A percentile compares a stretch with the other conserved stretches of the same genome.
These are phyloP conservation scores for Hypomesus transpacificus DNA, from an alignment of 2,113 vertebrate genomes.

Conservation along the genomic window DNA sequence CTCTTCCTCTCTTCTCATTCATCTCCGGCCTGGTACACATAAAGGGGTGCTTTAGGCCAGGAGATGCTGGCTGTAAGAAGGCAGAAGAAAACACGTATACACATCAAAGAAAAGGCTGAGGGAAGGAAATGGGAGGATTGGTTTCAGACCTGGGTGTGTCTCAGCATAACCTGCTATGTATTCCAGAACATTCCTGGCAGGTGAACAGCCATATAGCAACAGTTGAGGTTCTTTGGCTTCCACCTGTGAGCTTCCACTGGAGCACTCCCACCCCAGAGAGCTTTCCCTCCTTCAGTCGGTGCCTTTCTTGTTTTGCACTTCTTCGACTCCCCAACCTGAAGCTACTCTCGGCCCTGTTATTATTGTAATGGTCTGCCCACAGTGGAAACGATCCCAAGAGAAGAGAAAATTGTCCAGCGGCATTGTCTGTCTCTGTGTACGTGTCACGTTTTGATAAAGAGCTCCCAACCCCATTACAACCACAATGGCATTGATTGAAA, in stretches of 20 bases:
- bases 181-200: background rate
- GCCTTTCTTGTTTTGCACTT: background rate
- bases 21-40: background rate
- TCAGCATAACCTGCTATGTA: background rate
- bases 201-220: background rate
- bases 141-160: background rate
- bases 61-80: background rate
- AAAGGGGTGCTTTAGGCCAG: too few species aligned
- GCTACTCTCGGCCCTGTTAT: background rate
- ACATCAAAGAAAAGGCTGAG: background rate
- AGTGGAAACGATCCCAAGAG: background rate
- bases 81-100: too few species aligned
- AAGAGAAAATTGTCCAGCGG: slow-evolving; percentile 8
- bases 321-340: background rate
- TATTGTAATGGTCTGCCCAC: slow-evolving; percentile 1
- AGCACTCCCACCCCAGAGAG: background rate
- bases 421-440: slow-evolving; percentile 9
- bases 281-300: slow-evolving; percentile 1
- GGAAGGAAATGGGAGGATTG: background rate
- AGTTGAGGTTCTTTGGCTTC: background rate
- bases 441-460: slow-evolving; percentile 12
- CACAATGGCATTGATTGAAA: slow-evolving; percentile 42
- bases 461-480: slow-evolving; percentile 12
- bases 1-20: background rate
- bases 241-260: background rate